Evolutionary conservation across 1,140 invertebrate species (phyloP).

Genomic region (Brachystomella parvula): DNA sequence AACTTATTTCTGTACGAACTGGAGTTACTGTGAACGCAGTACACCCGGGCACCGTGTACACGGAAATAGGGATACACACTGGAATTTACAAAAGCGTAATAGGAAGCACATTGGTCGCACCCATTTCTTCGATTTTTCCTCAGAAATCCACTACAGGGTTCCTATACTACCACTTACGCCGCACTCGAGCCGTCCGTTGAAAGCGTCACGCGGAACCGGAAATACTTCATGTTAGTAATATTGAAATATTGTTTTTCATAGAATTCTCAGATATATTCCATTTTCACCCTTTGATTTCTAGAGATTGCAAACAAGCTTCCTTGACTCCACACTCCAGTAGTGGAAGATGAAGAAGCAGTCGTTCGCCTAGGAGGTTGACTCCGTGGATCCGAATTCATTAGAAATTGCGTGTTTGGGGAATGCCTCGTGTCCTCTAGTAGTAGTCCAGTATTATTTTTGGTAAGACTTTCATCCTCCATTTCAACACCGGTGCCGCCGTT

Average conservation of each 20-base stretch:
- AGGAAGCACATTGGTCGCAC: constrained; percentile 54
- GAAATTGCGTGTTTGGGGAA: too few relatives aligned
- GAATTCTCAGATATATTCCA: not conserved
- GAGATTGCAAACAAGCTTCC: not conserved
- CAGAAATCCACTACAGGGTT: constrained; percentile 61
- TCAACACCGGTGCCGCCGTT: too few relatives aligned
- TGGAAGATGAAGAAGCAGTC: constrained; percentile 1
- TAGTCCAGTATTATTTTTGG: too few relatives aligned
- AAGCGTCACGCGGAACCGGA: constrained; percentile 57
- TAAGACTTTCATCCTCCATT: too few relatives aligned
- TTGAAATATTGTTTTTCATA: not conserved
- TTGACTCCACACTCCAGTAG: not conserved
- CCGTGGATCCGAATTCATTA: too few relatives aligned
- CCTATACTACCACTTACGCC: constrained; percentile 62
- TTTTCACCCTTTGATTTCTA: not conserved
- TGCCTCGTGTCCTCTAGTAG: too few relatives aligned
- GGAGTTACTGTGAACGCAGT: constrained; percentile 72
- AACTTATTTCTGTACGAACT: constrained; percentile 48
- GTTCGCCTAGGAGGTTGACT: not conserved
- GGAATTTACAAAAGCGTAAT: constrained; percentile 49
- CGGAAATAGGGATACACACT: constrained; percentile 70
- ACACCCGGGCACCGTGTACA: constrained; percentile 80
- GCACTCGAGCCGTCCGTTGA: constrained; percentile 60
- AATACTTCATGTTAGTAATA: constrained; percentile 59
- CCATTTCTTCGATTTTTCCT: constrained; percentile 67